These are phyloP conservation scores for Urosaurus nigricauda DNA, from an alignment of 2,797 vertebrate species.

Conservation along the genomic window DNA sequence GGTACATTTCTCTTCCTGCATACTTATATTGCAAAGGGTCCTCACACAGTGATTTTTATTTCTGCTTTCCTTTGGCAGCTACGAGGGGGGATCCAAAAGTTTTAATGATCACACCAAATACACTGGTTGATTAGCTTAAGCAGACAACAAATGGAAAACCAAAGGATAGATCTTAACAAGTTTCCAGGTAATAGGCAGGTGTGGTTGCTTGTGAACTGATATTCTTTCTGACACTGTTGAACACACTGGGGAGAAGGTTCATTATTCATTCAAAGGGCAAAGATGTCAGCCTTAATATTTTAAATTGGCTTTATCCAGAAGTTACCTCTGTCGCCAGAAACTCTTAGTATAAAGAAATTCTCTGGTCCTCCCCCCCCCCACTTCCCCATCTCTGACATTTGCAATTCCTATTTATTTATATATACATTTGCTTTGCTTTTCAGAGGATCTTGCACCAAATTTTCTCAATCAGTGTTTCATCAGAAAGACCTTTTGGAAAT, in stretches of 20 bases:
- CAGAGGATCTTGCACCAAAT: not conserved
- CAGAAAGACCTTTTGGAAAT: not conserved
- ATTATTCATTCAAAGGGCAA: conserved; percentile 20
- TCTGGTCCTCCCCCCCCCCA: not conserved
- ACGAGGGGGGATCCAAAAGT: too few species aligned
- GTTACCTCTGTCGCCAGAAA: not conserved
- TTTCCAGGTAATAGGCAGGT: conserved; percentile 17
- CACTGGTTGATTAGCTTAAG: not conserved
- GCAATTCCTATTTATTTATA: conserved; percentile 26
- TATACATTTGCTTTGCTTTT: not conserved
- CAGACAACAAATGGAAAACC: conserved; percentile 38
- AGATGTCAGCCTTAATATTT: not conserved
- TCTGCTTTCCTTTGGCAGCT: conserved; percentile 49
- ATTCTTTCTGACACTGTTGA: conserved; percentile 5
- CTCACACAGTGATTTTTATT: not conserved
- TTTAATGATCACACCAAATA: not conserved
- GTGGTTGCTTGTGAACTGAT: conserved; percentile 19
- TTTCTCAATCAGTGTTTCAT: not conserved
- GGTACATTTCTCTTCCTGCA: conserved; percentile 59
- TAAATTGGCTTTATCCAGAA: not conserved
- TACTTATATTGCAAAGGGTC: conserved; percentile 46
- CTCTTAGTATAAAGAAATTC: not conserved
- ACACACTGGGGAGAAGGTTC: conserved; percentile 4
- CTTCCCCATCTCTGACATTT: not conserved
- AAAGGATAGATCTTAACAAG: not conserved